phyloP scores from a whole-genome alignment of 2,888 invertebrate species.

The Orthosia incerta region DNA sequence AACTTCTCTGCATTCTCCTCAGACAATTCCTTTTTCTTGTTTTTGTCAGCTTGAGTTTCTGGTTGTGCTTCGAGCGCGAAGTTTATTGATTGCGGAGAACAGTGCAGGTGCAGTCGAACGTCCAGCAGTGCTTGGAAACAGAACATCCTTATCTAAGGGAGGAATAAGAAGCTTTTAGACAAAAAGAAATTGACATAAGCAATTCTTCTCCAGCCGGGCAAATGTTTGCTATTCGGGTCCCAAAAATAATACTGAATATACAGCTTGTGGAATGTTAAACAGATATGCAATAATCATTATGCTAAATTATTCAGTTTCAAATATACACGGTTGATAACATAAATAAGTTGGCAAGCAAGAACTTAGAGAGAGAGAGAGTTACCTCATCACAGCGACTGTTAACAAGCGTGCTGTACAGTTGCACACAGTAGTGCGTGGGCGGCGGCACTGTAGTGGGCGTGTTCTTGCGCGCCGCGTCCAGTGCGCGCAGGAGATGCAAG shows the following conservation, averaged over 20 bases:
- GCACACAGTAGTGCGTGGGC: constrained; percentile 85
- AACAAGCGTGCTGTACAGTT: constrained; percentile 77
- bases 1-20: constrained; percentile 67
- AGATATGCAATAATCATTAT: too few relatives aligned
- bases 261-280: not conserved
- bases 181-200: not conserved
- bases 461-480: constrained; percentile 77
- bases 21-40: constrained; percentile 77
- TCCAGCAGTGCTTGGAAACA: constrained; percentile 82
- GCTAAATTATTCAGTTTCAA: too few relatives aligned
- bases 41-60: constrained; percentile 62
- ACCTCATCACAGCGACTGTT: constrained; percentile 74
- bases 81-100: constrained; percentile 83
- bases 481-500: constrained; percentile 69
- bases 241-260: not conserved
- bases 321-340: too few relatives aligned
- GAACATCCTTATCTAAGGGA: constrained; percentile 81
- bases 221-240: not conserved
- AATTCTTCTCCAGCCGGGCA: not conserved
- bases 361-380: not conserved
- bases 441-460: constrained; percentile 74
- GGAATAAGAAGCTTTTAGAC: not conserved
- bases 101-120: constrained; percentile 84
- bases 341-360: too few relatives aligned
- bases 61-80: constrained; percentile 74